A percentile compares a stretch with the other conserved stretches of the same genome.
Conservation (phyloP, 2,888 invertebrate genomes). For the Dysmachus trigonus region DNA sequence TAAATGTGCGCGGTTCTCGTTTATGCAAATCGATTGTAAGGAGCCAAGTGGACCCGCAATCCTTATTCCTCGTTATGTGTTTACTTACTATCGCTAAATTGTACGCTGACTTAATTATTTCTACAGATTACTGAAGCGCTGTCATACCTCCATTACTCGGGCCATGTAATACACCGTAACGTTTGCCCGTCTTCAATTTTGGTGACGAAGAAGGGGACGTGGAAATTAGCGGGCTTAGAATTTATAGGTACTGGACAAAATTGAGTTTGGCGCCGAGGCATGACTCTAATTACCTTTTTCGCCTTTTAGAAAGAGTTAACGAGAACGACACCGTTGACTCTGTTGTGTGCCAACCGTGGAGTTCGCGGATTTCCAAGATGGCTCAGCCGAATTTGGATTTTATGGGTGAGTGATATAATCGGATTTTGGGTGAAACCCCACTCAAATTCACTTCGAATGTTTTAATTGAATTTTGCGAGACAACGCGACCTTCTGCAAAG, state of each 20-base stretch:
- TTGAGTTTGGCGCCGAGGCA: background rate
- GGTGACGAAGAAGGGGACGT: slow-evolving; percentile 90
- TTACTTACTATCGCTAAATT: background rate
- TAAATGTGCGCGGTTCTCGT: background rate
- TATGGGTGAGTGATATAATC: slow-evolving; percentile 71
- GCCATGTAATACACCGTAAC: slow-evolving; percentile 91
- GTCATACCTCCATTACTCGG: slow-evolving; percentile 88
- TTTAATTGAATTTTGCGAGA: slow-evolving; percentile 5
- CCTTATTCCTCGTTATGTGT: background rate
- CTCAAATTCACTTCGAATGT: background rate
- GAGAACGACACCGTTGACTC: slow-evolving; percentile 76
- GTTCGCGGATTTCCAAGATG: slow-evolving; percentile 88
- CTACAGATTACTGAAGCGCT: slow-evolving; percentile 93
- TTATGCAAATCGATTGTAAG: background rate
- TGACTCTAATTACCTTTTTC: background rate
- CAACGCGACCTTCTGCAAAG: background rate
- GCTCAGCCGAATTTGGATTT: slow-evolving; percentile 95
- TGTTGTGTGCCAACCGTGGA: slow-evolving; percentile 86
- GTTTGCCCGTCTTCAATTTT: slow-evolving; percentile 92
- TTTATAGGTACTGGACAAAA: slow-evolving; percentile 76
- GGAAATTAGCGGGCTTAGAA: slow-evolving; percentile 96
- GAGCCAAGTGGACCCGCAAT: background rate
- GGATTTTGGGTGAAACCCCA: background rate
- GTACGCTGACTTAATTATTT: background rate
- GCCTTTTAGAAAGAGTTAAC: slow-evolving; percentile 72